These are phyloP conservation scores for Cyprinus carpio DNA, from an alignment of 2,113 vertebrate species.

Conservation along the genomic window DNA sequence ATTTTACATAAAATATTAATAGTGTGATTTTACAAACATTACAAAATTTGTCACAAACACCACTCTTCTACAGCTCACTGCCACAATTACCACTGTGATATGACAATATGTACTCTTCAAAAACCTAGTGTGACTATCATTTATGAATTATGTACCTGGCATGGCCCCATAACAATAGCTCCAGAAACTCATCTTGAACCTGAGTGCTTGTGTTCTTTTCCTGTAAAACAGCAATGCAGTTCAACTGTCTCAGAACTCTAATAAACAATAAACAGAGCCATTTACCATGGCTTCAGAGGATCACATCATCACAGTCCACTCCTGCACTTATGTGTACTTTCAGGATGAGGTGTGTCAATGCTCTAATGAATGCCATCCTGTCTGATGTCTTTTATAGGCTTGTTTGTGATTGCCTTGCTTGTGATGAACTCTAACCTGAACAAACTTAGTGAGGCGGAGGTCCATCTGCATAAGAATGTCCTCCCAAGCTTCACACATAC, in stretches of 20 bases:
- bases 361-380: neutral
- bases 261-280: neutral
- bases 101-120: neutral
- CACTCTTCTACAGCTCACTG: no score
- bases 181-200: constrained; percentile 97
- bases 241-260: neutral
- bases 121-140: neutral
- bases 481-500: constrained; percentile 98
- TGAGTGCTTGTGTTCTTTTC: constrained; percentile 97
- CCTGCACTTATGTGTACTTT: neutral
- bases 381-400: neutral
- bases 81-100: neutral
- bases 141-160: constrained; percentile 81
- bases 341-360: neutral
- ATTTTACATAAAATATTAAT: neutral
- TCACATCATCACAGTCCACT: neutral
- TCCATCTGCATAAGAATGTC: constrained; percentile 99
- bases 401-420: neutral
- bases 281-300: neutral
- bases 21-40: no score
- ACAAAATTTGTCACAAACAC: no score
- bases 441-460: constrained; percentile 94
- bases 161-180: constrained; percentile 95
- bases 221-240: constrained; percentile 65
- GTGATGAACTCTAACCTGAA: constrained; percentile 81